These are phyloP conservation scores for Cephus cinctus DNA, from an alignment of 1,140 invertebrate genomes.

Conservation along the genomic window DNA sequence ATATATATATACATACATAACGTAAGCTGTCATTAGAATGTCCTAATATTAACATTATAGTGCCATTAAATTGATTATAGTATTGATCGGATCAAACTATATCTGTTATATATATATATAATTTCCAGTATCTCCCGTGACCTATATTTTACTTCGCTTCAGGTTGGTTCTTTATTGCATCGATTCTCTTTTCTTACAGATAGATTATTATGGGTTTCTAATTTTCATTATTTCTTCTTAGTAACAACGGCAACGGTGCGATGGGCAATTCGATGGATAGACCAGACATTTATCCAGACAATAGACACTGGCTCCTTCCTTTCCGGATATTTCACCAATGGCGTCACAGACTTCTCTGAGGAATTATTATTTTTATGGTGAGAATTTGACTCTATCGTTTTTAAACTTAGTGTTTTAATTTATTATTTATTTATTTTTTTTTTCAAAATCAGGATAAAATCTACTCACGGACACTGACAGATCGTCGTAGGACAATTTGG, in stretches of 20 bases:
- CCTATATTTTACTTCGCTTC: too few species aligned
- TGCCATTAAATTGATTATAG: constrained; percentile 45
- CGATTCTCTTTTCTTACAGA: too few species aligned
- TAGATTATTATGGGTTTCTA: constrained; percentile 5
- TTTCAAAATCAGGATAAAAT: constrained; percentile 3
- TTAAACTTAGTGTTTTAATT: too few species aligned
- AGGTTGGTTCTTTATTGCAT: too few species aligned
- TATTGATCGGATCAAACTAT: constrained; percentile 22
- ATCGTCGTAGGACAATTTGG: constrained; percentile 75
- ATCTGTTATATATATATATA: background rate
- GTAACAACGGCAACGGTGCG: constrained; percentile 71
- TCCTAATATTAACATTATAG: constrained; percentile 51
- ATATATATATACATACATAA: constrained; percentile 27
- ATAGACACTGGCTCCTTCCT: constrained; percentile 74
- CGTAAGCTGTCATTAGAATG: constrained; percentile 53
- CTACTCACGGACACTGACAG: constrained; percentile 80
- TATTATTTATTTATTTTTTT: background rate
- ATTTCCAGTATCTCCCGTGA: too few species aligned
- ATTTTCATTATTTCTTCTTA: constrained; percentile 17
- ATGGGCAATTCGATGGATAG: constrained; percentile 69
- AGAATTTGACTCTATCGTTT: too few species aligned
- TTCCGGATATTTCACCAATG: constrained; percentile 70
- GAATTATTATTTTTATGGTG: too few species aligned
- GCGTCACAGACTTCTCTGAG: constrained; percentile 75
- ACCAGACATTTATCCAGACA: constrained; percentile 81